Evolutionary conservation across 2,113 vertebrate species (phyloP).

Genomic region (Saguinus midas): DNA sequence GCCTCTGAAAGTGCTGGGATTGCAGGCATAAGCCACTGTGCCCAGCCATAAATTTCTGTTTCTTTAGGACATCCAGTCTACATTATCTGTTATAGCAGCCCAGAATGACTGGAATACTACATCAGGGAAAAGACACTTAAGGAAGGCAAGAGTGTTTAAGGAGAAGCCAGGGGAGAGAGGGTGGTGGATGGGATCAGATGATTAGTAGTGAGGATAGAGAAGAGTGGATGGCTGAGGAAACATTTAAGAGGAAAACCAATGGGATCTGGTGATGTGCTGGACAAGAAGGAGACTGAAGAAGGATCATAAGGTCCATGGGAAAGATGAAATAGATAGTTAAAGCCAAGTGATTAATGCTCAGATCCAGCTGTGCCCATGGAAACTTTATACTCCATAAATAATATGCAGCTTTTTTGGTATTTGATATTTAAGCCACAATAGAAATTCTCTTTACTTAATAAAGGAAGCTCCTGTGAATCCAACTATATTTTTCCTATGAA

Average conservation of each 20-base stretch:
- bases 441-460: conserved; percentile 11
- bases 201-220: accelerated
- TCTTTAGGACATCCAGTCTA: neutral
- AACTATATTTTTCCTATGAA: conserved; percentile 3
- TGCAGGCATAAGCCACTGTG: too few relatives aligned
- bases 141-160: neutral
- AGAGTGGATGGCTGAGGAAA: neutral
- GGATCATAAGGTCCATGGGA: neutral
- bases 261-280: too few relatives aligned
- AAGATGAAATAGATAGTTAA: neutral
- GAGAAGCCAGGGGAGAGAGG: neutral
- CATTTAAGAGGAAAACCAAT: neutral
- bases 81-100: neutral
- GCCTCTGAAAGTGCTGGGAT: too few relatives aligned
- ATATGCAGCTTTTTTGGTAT: neutral
- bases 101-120: too few relatives aligned
- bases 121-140: neutral
- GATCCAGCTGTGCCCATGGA: neutral
- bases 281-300: neutral
- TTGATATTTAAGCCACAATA: neutral
- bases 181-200: neutral
- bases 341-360: neutral
- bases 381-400: neutral
- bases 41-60: neutral
- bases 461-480: neutral